phyloP scores from a whole-genome alignment of 2,888 invertebrate species.

The Dryadula phaetusa region DNA sequence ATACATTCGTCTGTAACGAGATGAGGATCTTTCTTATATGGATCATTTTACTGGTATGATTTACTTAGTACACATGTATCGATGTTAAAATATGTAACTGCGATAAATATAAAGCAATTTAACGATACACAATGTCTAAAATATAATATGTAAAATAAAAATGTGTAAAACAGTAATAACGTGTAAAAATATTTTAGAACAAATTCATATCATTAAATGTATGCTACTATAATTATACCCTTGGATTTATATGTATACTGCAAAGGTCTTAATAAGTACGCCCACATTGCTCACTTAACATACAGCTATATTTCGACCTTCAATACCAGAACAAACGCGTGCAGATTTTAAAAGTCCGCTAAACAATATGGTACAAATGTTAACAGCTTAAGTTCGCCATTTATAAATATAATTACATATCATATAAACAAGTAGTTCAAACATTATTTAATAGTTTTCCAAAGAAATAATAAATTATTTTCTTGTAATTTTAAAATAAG shows the following conservation, averaged over 20 bases:
- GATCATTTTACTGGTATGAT: constrained; percentile 75
- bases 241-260: constrained; percentile 32
- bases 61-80: not conserved
- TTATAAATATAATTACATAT: not conserved
- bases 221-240: constrained; percentile 29
- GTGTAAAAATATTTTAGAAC: not conserved
- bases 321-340: constrained; percentile 44
- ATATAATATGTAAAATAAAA: too few relatives aligned
- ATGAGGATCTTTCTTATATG: constrained; percentile 73
- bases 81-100: not conserved
- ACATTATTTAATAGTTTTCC: not conserved
- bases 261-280: constrained; percentile 43
- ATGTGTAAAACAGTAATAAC: not conserved
- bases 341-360: constrained; percentile 41
- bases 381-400: constrained; percentile 15
- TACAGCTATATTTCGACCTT: constrained; percentile 48
- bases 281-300: constrained; percentile 48
- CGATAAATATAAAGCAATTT: not conserved
- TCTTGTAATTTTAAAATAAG: constrained; percentile 4
- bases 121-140: too few relatives aligned
- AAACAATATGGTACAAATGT: constrained; percentile 37
- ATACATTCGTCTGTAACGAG: constrained; percentile 63
- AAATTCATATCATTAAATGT: not conserved
- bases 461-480: not conserved
- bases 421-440: not conserved